Evolutionary conservation across 2,888 invertebrate genomes (phyloP).

Genomic region (Eupithecia insigniata): DNA sequence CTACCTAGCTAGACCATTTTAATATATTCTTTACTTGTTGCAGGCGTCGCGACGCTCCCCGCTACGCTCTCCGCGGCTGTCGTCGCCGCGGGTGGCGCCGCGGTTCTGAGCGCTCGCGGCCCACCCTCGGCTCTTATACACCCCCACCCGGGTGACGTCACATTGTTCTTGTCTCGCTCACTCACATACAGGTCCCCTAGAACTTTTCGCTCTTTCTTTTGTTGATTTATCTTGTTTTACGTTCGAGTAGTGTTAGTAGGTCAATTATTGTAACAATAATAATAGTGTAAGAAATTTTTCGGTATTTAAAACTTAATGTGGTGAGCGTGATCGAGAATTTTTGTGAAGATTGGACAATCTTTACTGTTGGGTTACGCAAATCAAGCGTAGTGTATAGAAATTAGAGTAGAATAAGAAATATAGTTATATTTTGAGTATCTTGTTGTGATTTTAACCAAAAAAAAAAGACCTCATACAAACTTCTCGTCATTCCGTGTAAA

Average conservation of each 20-base stretch:
- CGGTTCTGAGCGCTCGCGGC: slow-evolving; percentile 69
- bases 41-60: slow-evolving; percentile 69
- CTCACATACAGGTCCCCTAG: slow-evolving; percentile 21
- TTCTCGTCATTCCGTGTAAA: slow-evolving; percentile 71
- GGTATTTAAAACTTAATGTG: slow-evolving; percentile 4
- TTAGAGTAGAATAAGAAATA: slow-evolving; percentile 50
- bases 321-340: slow-evolving; percentile 32
- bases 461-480: slow-evolving; percentile 66
- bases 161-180: slow-evolving; percentile 51
- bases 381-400: slow-evolving; percentile 63
- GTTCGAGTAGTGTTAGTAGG: slow-evolving; percentile 14
- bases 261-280: slow-evolving; percentile 44
- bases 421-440: slow-evolving; percentile 75
- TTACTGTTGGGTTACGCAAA: slow-evolving; percentile 32
- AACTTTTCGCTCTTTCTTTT: slow-evolving; percentile 14
- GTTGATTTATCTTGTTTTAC: slow-evolving; percentile 6
- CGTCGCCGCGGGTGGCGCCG: slow-evolving; percentile 78
- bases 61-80: slow-evolving; percentile 75
- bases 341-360: slow-evolving; percentile 36
- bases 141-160: slow-evolving; percentile 42
- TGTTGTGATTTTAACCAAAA: slow-evolving; percentile 83
- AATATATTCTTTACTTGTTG: slow-evolving; percentile 14
- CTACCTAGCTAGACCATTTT: not conserved
- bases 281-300: slow-evolving; percentile 20
- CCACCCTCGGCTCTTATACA: slow-evolving; percentile 48